These are phyloP conservation scores for Epinotia bilunana DNA, from an alignment of 2,888 invertebrate species.

Conservation along the genomic window DNA sequence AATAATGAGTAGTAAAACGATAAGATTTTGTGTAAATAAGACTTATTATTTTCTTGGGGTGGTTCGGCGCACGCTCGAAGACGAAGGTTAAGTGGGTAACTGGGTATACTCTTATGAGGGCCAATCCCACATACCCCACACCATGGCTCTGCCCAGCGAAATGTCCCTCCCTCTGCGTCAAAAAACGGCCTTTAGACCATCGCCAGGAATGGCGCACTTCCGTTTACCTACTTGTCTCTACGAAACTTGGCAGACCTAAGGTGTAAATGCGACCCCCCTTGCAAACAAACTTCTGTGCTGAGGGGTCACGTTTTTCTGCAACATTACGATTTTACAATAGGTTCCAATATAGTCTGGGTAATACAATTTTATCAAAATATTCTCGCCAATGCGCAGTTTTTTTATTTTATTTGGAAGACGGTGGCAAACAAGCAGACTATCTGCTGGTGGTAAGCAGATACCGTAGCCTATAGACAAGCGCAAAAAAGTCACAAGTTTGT, in stretches of 20 bases:
- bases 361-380: background rate
- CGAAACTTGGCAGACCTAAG: background rate
- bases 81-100: background rate
- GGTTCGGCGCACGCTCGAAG: background rate
- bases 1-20: slow-evolving; percentile 70
- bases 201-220: no score
- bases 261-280: no score
- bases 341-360: background rate
- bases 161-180: no score
- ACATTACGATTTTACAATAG: background rate
- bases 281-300: no score
- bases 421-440: background rate
- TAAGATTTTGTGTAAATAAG: slow-evolving; percentile 39
- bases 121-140: no score
- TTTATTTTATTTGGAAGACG: no score
- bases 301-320: no score
- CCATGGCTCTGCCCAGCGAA: no score
- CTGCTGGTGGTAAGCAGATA: background rate
- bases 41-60: background rate
- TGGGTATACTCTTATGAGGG: no score
- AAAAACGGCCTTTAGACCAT: no score
- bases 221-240: background rate
- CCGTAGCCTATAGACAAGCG: no score
- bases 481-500: background rate
- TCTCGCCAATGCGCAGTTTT: background rate